A percentile compares a stretch with the other conserved stretches of the same genome.
phyloP scores from a whole-genome alignment of 2,888 invertebrate species.

The Lepidocyrtoides sp. region DNA sequence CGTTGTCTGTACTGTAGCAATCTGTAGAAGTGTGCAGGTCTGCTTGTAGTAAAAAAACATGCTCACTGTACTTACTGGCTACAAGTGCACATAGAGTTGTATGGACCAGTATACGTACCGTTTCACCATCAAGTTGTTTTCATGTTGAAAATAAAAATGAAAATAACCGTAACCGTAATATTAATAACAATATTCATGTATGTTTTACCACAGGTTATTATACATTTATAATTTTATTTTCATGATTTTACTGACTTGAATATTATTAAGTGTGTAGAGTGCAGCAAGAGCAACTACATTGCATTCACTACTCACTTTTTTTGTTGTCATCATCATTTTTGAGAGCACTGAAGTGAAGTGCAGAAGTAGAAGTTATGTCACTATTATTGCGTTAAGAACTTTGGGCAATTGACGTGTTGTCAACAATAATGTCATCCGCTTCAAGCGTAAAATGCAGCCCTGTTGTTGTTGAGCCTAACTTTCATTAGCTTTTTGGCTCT shows the following conservation, averaged over 20 bases:
- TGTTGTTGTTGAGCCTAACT: background rate
- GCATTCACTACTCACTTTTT: background rate
- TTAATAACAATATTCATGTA: background rate
- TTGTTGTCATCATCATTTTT: background rate
- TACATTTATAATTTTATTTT: slow-evolving; percentile 11
- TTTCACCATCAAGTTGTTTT: background rate
- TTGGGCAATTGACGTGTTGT: slow-evolving; percentile 3
- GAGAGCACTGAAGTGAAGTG: background rate
- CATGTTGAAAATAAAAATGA: slow-evolving; percentile 15
- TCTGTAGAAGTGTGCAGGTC: background rate
- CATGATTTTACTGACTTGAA: background rate
- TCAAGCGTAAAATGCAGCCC: background rate
- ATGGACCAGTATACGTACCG: no score
- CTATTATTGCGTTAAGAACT: background rate
- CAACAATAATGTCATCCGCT: slow-evolving; percentile 7
- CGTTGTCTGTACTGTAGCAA: slow-evolving; percentile 9
- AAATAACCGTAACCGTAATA: slow-evolving; percentile 30
- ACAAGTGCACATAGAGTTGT: no score
- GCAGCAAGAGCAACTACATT: no score
- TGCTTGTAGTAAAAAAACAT: background rate
- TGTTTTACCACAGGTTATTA: slow-evolving; percentile 45
- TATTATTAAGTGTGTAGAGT: no score
- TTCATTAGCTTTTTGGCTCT: background rate
- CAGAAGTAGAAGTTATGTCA: background rate
- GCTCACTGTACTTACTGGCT: background rate